Evolutionary conservation across 2,797 vertebrate genomes (phyloP).

Genomic region (Dicrostonyx torquatus): DNA sequence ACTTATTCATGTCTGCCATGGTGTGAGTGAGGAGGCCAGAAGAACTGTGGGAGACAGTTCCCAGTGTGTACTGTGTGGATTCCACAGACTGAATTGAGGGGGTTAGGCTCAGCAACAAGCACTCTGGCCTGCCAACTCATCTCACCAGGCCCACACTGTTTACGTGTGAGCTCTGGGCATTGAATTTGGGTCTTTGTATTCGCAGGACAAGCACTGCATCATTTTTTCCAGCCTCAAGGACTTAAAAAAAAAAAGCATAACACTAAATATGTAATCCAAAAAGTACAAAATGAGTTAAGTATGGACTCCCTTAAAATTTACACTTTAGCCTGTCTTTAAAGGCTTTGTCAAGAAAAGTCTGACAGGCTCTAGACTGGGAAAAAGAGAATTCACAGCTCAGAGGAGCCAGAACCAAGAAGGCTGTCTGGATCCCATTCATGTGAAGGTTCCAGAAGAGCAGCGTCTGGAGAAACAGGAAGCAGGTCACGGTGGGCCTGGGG

Average conservation of each 20-base stretch:
- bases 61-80: background rate
- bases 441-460: background rate
- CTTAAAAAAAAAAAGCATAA: background rate
- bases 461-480: background rate
- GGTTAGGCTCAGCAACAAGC: background rate
- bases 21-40: background rate
- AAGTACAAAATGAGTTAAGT: background rate
- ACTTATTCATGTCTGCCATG: background rate
- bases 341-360: background rate
- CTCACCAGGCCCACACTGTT: background rate
- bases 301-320: background rate
- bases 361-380: background rate
- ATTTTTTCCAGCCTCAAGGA: background rate
- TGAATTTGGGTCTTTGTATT: background rate
- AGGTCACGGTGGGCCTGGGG: background rate
- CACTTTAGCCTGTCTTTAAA: background rate
- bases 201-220: too few species aligned
- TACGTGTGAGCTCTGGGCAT: background rate
- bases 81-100: background rate
- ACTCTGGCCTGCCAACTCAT: background rate
- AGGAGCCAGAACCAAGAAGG: background rate
- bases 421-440: background rate
- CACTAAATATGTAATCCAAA: background rate
- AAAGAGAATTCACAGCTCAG: background rate
- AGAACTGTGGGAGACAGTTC: background rate